phyloP scores from a whole-genome alignment of 30 jellyfish, hydroid and myxozoan species.

The Hydra vulgaris region DNA sequence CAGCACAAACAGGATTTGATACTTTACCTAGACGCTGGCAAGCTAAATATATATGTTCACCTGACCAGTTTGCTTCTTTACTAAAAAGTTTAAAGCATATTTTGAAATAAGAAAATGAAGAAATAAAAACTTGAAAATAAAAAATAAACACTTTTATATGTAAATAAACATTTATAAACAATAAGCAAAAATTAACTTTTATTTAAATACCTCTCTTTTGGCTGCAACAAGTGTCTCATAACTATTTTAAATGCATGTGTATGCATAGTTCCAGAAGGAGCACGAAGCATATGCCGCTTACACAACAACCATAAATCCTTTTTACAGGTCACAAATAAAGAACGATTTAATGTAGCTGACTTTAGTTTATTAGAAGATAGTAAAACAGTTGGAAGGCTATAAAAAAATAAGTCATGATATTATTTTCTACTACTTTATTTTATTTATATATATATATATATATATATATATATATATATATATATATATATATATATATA shows the following conservation, averaged over 20 bases:
- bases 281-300: slow-evolving; percentile 66
- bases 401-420: too few relatives aligned
- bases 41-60: slow-evolving; percentile 42
- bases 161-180: neutral
- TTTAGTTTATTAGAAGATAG: neutral
- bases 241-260: slow-evolving; percentile 59
- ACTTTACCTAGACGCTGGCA: slow-evolving; percentile 79
- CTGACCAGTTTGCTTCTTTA: slow-evolving; percentile 29
- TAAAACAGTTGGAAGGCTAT: slow-evolving; percentile 23
- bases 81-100: neutral
- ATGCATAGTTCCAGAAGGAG: slow-evolving; percentile 62
- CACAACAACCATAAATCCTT: slow-evolving; percentile 75
- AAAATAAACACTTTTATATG: neutral
- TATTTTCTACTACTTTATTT: too few relatives aligned
- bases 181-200: neutral
- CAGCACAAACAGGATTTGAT: slow-evolving; percentile 44
- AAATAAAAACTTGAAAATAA: neutral
- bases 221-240: slow-evolving; percentile 42
- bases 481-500: too few relatives aligned
- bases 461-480: too few relatives aligned
- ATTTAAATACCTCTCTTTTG: neutral
- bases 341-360: neutral
- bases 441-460: too few relatives aligned
- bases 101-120: neutral
- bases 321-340: slow-evolving; percentile 32